These are phyloP conservation scores for Dicrurus megarhynchus DNA, from an alignment of 2,113 vertebrate genomes.

Conservation along the genomic window DNA sequence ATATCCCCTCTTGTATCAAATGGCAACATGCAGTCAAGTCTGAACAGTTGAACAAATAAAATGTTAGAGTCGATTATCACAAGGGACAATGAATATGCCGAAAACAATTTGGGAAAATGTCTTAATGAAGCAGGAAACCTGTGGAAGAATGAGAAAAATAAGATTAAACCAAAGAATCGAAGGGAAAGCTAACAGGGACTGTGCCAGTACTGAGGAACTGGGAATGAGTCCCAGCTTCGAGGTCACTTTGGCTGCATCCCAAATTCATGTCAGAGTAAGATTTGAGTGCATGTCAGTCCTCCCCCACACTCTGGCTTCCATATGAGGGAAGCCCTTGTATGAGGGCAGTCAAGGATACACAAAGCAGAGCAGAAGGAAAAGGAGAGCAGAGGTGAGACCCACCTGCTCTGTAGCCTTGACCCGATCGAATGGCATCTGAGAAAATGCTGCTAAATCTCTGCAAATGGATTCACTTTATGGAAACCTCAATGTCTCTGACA, in stretches of 20 bases:
- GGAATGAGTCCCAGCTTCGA: not conserved
- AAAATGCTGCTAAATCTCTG: not conserved
- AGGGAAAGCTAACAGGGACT: not conserved
- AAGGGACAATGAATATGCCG: not conserved
- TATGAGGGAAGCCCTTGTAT: not conserved
- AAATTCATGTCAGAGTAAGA: not conserved
- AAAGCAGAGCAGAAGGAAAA: not conserved
- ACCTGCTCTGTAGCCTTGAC: not conserved
- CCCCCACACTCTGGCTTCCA: not conserved
- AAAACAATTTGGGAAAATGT: not conserved
- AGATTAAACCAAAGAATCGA: not conserved
- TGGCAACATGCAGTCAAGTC: not conserved
- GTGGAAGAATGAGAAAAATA: not conserved
- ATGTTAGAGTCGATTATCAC: not conserved
- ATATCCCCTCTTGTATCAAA: not conserved
- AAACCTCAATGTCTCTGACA: not conserved
- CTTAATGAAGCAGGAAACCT: not conserved
- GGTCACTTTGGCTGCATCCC: constrained; percentile 1
- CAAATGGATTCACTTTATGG: not conserved
- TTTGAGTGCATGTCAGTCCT: not conserved
- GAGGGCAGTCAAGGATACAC: not conserved
- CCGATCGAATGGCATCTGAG: not conserved
- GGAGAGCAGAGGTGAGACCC: not conserved
- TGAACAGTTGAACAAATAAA: not conserved
- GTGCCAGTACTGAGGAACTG: not conserved